Percentiles rank a stretch among this genome's conserved stretches.
Conservation (phyloP, 2,888 invertebrate genomes). For the Aphodius granarius region DNA sequence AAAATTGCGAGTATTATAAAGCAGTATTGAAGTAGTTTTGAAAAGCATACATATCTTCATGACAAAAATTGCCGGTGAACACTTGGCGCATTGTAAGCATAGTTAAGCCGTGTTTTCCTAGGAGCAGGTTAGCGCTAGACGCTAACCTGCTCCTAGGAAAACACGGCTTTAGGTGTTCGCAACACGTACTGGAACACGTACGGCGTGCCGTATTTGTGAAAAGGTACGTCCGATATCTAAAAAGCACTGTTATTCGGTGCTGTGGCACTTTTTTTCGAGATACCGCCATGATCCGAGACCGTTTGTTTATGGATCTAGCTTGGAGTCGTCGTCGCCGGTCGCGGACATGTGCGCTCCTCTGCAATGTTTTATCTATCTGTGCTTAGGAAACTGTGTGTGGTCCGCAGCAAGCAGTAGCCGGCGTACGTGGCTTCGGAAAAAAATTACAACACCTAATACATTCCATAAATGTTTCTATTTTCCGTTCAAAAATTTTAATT, state of each 20-base stretch:
- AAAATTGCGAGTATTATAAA: too few relatives aligned
- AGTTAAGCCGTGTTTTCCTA: too few relatives aligned
- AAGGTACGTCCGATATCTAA: background rate
- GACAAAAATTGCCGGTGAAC: too few relatives aligned
- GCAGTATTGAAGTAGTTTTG: too few relatives aligned
- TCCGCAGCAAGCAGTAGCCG: background rate
- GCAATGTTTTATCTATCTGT: conserved; percentile 5
- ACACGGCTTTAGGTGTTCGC: background rate
- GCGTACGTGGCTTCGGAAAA: background rate
- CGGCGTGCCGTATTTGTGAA: background rate
- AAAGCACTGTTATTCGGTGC: conserved; percentile 19
- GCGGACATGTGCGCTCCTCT: background rate
- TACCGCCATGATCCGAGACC: conserved; percentile 15
- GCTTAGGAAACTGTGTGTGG: conserved; percentile 11
- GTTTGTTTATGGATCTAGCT: conserved; percentile 20
- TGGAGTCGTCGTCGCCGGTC: conserved; percentile 1
- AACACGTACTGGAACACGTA: background rate
- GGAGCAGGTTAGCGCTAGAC: too few relatives aligned
- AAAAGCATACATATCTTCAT: too few relatives aligned
- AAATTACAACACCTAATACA: conserved; percentile 15
- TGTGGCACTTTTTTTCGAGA: conserved; percentile 21
- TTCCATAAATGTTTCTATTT: conserved; percentile 15
- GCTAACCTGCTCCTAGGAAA: too few relatives aligned
- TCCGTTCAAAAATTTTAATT: conserved; percentile 14
- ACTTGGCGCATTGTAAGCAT: too few relatives aligned